Evolutionary conservation across 2,888 invertebrate species (phyloP).

Genomic region (Branchipolynoe longqiensis): DNA sequence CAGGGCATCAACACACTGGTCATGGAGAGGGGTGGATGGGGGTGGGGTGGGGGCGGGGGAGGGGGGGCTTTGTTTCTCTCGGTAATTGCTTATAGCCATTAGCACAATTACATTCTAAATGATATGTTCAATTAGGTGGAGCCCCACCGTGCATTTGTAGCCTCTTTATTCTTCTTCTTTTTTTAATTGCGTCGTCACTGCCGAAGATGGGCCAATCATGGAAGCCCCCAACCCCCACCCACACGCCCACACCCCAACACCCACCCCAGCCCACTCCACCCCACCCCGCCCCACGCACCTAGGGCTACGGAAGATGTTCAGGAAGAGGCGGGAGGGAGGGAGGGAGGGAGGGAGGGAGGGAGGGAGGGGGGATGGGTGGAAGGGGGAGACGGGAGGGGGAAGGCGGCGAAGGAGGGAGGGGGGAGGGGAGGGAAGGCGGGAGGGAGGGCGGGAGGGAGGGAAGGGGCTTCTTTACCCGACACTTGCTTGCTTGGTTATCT

Average conservation of each 20-base stretch:
- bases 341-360: background rate
- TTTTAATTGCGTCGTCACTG: conserved; percentile 54
- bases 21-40: too few species aligned
- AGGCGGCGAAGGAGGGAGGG: background rate
- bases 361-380: background rate
- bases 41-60: too few species aligned
- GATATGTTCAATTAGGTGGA: conserved; percentile 49
- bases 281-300: too few species aligned
- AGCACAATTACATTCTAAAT: conserved; percentile 54
- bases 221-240: too few species aligned
- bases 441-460: too few species aligned
- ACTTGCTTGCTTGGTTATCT: background rate
- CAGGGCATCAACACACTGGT: too few species aligned
- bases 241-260: too few species aligned
- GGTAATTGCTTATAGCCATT: conserved; percentile 53
- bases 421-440: background rate
- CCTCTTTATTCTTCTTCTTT: too few species aligned
- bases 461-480: background rate
- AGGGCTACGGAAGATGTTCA: too few species aligned
- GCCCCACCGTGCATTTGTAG: conserved; percentile 43
- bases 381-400: too few species aligned
- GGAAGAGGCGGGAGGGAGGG: background rate
- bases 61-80: conserved; percentile 9
- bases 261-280: too few species aligned
- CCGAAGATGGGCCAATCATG: conserved; percentile 11